Percentiles rank a stretch among this genome's conserved stretches.
phyloP scores from a whole-genome alignment of 2,888 invertebrate species.

The Syritta pipiens region DNA sequence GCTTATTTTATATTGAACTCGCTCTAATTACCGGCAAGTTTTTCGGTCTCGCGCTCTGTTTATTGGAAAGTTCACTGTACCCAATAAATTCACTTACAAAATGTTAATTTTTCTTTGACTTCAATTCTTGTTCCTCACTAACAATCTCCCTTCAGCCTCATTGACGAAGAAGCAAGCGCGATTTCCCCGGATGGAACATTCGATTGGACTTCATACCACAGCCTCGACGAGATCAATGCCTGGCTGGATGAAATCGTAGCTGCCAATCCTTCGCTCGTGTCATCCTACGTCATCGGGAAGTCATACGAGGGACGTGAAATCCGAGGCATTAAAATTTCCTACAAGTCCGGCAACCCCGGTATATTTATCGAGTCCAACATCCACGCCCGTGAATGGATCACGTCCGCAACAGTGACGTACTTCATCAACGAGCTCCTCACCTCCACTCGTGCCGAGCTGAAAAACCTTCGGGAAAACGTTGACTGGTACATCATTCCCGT shows the following conservation, averaged over 20 bases:
- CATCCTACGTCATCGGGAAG: slow-evolving; percentile 80
- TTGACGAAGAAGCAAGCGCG: slow-evolving; percentile 79
- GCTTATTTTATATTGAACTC: too few relatives aligned
- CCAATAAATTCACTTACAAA: too few relatives aligned
- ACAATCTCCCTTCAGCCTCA: slow-evolving; percentile 78
- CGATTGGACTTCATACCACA: slow-evolving; percentile 83
- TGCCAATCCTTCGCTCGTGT: slow-evolving; percentile 80
- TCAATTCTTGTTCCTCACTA: too few relatives aligned
- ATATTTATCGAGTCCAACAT: slow-evolving; percentile 85
- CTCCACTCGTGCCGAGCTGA: slow-evolving; percentile 81
- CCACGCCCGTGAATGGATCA: slow-evolving; percentile 87
- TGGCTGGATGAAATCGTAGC: slow-evolving; percentile 81
- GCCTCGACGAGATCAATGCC: slow-evolving; percentile 81
- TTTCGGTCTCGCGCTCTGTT: too few relatives aligned
- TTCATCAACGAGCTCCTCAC: slow-evolving; percentile 86
- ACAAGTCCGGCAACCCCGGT: slow-evolving; percentile 79
- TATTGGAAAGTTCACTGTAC: too few relatives aligned
- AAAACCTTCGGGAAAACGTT: slow-evolving; percentile 83
- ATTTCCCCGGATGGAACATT: slow-evolving; percentile 75
- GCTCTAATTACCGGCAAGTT: too few relatives aligned
- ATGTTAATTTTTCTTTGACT: too few relatives aligned
- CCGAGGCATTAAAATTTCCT: slow-evolving; percentile 81
- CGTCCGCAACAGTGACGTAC: slow-evolving; percentile 85
- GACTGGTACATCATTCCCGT: slow-evolving; percentile 89
- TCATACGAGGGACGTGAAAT: slow-evolving; percentile 83